Evolutionary conservation across 2,888 invertebrate species (phyloP).

Genomic region (Acronicta leporina): DNA sequence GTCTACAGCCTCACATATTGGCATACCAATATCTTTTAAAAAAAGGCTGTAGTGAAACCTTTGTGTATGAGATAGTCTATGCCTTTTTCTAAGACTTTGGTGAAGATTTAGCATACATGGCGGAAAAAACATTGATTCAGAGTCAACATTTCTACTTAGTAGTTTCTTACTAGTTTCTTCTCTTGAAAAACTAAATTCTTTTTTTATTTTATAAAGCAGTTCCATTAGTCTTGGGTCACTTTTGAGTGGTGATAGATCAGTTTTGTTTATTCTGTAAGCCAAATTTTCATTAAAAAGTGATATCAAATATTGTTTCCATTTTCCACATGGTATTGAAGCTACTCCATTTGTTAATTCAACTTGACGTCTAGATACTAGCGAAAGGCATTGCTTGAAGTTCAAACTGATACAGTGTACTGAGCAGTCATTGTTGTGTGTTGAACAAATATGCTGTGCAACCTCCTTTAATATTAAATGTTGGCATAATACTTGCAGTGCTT

Average conservation of each 20-base stretch:
- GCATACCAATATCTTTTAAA: constrained; percentile 92
- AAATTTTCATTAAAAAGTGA: constrained; percentile 85
- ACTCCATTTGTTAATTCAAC: constrained; percentile 86
- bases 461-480: constrained; percentile 76
- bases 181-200: constrained; percentile 56
- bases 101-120: constrained; percentile 91
- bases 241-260: constrained; percentile 65
- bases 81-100: constrained; percentile 83
- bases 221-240: constrained; percentile 77
- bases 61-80: constrained; percentile 91
- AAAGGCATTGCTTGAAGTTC: constrained; percentile 87
- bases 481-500: constrained; percentile 71
- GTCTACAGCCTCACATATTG: constrained; percentile 89
- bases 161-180: constrained; percentile 56
- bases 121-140: constrained; percentile 84
- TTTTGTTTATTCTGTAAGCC: constrained; percentile 67
- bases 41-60: constrained; percentile 91
- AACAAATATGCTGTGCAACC: constrained; percentile 73
- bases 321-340: constrained; percentile 86
- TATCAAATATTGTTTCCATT: constrained; percentile 86
- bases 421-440: constrained; percentile 66
- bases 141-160: constrained; percentile 78
- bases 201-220: constrained; percentile 68
- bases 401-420: constrained; percentile 74
- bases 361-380: constrained; percentile 85